Base-by-base conservation (phyloP, 2,797 vertebrate species). In the Ciconia nigra region DNA sequence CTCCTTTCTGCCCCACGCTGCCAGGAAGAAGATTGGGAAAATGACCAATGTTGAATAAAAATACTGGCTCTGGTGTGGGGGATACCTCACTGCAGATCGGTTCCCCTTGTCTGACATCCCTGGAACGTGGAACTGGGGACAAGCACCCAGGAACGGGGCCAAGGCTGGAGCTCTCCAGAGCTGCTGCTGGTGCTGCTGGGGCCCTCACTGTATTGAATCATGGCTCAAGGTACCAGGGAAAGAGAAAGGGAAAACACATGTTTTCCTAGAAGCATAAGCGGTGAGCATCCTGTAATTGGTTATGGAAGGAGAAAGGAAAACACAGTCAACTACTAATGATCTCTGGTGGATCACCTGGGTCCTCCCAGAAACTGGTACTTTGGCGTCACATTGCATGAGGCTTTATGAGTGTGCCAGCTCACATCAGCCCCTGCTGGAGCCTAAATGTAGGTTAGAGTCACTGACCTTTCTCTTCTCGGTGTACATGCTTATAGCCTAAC, bases 161-260 rank as follows among this genome's bases (percentile, higher is more conserved):
- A 33, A 0, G 2, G 10, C 17, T 59, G 47, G 19, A 44, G 33
- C 24, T 83, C 39, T n/a, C 62, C 9, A 5, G 49, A 54, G 46
- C 8, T 29, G 0, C 71, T 69, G 11, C 2, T 0, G 6, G 6
- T 49, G 41, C 26, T 83, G 39, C 39, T 77, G 71, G 11, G 80
- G 52, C 47, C 28, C 31, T 58, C 13, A 11, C 5, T 0, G 0
- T 42, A 20, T 4, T 31, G 42, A 59, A 20, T 20, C 14, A 15
- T 3, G 28, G 67, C 37, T 89, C 6, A 3, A 51, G 59, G 39
- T 13, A 70, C 12, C 41, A 63, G 10, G 24, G 22, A 55, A 62
- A 37, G 55, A 51, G 26, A 57, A 69, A 62, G 16, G 19, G 52
- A 65, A 61, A 89, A 18, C 9, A 22, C 3, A 1, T 8, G 2